Conservation (phyloP, 2,797 vertebrate genomes). For the Catamblyrhynchus diadema region DNA sequence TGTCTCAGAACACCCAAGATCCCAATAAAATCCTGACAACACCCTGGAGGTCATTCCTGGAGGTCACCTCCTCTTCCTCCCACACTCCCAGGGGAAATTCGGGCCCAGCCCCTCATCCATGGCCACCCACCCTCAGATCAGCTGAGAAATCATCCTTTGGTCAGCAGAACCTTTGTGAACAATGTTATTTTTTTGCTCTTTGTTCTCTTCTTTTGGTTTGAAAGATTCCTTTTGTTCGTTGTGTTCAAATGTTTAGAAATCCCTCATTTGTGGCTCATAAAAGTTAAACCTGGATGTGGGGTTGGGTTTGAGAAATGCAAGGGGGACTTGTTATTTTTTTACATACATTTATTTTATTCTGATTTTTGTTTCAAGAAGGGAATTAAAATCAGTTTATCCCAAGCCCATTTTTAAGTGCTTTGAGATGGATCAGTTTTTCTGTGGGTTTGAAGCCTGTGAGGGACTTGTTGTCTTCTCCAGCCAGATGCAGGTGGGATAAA, state of each 20-base stretch:
- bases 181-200: conserved; percentile 18
- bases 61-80: conserved; percentile 28
- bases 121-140: conserved; percentile 53
- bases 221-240: neutral
- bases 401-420: neutral
- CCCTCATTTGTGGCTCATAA: neutral
- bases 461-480: neutral
- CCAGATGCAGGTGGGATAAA: neutral
- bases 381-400: neutral
- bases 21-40: neutral
- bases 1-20: conserved; percentile 10
- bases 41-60: neutral
- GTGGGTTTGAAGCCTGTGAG: neutral
- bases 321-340: neutral
- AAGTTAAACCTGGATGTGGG: neutral
- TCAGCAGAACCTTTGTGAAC: neutral
- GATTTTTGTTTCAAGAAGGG: neutral
- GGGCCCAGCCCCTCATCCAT: neutral
- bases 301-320: neutral
- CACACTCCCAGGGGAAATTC: neutral
- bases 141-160: conserved; percentile 44
- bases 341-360: neutral
- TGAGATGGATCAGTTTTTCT: neutral
- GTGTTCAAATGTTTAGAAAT: neutral
- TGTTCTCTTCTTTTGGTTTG: neutral